Base-by-base conservation (phyloP, 2,113 vertebrate species). In the Laterallus jamaicensis region DNA sequence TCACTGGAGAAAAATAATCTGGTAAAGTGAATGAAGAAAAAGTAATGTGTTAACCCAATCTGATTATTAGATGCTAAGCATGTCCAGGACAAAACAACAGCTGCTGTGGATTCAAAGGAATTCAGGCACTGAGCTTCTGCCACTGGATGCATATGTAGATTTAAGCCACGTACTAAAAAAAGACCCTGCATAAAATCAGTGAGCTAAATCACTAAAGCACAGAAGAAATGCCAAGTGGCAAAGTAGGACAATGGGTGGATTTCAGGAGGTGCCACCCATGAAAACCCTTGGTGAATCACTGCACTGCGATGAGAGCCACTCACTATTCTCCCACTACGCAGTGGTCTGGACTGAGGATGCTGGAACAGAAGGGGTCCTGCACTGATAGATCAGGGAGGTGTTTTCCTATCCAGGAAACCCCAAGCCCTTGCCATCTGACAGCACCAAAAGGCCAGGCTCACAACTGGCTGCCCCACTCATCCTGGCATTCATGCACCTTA, bases 241-340 rank as follows among this genome's bases (percentile, higher is more conserved):
- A 77, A 68, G 67, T 15, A 81, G 64, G 20, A 50, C 0, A 1
- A 25, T 6, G 31, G 73, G 19, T 58, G n/a, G 22, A 35, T 77
- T 67, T 91, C 59, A 81, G 50, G 15, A 86, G 52, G 76, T 13
- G 11, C 31, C 13, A n/a, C 44, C 58, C 29, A 54, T 5, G 31
- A 71, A 49, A 88, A 90, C 10, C 16, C 14, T 70, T 6, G 3
- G 44, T 21, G 50, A 60, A 86, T 52, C 25, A 42, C 52, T 4
- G 1, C 13, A 29, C 16, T 13, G 37, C 56, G 42, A 55, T 3
- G 84, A 17, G 2, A 73, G 12, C 7, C 42, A 17, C 21, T 50
- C 31, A 16, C 0, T 24, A 59, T 49, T 21, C 25, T 16, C 24
- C 14, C 9, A 5, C 12, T 22, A 68, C 0, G 0, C 8, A 54